Conservation (phyloP, 1,140 invertebrate species). For the Scaptomyza hsui region DNA sequence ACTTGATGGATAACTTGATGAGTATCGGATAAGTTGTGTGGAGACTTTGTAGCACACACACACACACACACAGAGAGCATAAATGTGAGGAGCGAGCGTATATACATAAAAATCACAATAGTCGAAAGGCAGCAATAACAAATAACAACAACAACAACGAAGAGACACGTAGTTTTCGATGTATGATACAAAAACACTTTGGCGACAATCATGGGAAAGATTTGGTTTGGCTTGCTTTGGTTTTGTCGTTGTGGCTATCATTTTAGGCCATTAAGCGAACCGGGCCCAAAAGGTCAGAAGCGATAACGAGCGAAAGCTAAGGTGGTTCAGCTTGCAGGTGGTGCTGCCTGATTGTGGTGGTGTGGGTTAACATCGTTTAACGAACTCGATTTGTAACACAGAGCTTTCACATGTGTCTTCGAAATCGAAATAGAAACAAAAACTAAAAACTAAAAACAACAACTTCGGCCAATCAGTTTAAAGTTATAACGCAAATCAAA, state of each 20-base stretch:
- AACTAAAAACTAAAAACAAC: slow-evolving; percentile 24
- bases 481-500: slow-evolving; percentile 47
- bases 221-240: slow-evolving; percentile 40
- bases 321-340: slow-evolving; percentile 19
- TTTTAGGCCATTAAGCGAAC: slow-evolving; percentile 59
- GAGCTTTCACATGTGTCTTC: slow-evolving; percentile 77
- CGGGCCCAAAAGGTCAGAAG: slow-evolving; percentile 70
- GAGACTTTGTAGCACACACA: slow-evolving; percentile 50
- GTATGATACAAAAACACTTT: slow-evolving; percentile 82
- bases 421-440: slow-evolving; percentile 41
- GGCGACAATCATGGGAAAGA: slow-evolving; percentile 81
- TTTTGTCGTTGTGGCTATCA: slow-evolving; percentile 37
- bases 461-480: slow-evolving; percentile 56
- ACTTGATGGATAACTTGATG: slow-evolving; percentile 82
- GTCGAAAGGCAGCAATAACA: slow-evolving; percentile 50
- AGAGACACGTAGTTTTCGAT: slow-evolving; percentile 64
- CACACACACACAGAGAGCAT: slow-evolving; percentile 31
- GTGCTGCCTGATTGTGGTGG: slow-evolving; percentile 34
- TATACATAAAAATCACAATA: slow-evolving; percentile 47
- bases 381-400: slow-evolving; percentile 76
- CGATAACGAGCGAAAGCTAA: slow-evolving; percentile 82
- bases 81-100: slow-evolving; percentile 47
- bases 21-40: slow-evolving; percentile 69
- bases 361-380: slow-evolving; percentile 48
- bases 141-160: slow-evolving; percentile 51